A percentile compares a stretch with the other conserved stretches of the same genome.
Conservation (phyloP, 2,113 vertebrate species). For the Petrocephalus microphthalmus region DNA sequence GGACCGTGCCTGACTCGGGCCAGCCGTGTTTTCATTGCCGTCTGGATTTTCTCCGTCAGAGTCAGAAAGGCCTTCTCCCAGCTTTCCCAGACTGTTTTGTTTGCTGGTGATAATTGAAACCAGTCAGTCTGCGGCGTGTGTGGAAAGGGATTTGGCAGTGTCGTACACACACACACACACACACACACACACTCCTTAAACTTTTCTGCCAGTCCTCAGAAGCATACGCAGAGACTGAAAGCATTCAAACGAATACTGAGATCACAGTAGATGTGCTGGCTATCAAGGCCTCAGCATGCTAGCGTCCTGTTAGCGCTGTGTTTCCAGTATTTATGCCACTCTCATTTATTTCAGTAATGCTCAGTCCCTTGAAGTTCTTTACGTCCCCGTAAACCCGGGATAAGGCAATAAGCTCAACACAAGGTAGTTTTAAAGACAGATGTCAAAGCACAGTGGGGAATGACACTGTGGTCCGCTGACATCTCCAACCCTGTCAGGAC, state of each 20-base stretch:
- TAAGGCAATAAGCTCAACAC: not conserved
- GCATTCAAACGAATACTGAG: not conserved
- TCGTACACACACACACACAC: constrained; percentile 10
- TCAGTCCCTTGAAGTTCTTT: not conserved
- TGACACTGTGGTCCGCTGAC: not conserved
- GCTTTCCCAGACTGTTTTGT: constrained; percentile 22
- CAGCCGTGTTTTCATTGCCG: constrained; percentile 27
- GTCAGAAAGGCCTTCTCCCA: constrained; percentile 11
- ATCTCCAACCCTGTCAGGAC: not conserved
- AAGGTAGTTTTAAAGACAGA: not conserved
- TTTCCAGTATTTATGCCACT: not conserved
- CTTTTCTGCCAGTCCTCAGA: not conserved
- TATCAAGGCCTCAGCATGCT: not conserved
- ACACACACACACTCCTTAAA: not conserved
- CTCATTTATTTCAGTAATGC: not conserved
- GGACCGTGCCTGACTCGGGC: not conserved
- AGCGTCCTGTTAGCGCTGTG: not conserved
- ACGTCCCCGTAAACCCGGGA: not conserved
- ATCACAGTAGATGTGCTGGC: not conserved
- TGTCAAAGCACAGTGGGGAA: not conserved
- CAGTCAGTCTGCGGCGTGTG: constrained; percentile 22
- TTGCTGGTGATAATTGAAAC: constrained; percentile 29
- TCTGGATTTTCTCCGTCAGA: constrained; percentile 26
- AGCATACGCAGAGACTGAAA: not conserved
- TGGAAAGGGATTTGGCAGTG: constrained; percentile 25